Evolutionary conservation across 2,797 vertebrate species (phyloP).

Genomic region (Siniperca undulata): DNA sequence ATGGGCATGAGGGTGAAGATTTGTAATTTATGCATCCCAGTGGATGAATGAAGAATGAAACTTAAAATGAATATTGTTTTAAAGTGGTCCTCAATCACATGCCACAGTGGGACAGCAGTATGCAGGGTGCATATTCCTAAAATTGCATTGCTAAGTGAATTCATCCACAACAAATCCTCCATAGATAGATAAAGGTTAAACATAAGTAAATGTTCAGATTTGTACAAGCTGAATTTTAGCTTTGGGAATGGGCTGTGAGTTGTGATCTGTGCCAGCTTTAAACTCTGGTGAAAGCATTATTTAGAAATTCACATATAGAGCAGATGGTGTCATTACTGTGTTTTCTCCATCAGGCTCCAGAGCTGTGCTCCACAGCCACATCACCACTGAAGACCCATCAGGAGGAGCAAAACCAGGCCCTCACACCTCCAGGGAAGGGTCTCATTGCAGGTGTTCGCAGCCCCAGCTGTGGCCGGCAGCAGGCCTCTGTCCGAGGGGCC

Average conservation of each 20-base stretch:
- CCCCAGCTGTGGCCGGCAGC: slow-evolving; percentile 91
- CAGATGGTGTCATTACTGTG: slow-evolving; percentile 7
- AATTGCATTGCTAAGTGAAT: background rate
- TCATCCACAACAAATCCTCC: background rate
- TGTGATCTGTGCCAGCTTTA: background rate
- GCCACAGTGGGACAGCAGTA: background rate
- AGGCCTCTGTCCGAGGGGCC: slow-evolving; percentile 86
- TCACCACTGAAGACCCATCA: slow-evolving; percentile 89
- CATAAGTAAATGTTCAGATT: background rate
- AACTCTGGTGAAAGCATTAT: background rate
- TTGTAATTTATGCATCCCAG: background rate
- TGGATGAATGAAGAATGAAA: background rate
- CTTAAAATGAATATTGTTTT: background rate
- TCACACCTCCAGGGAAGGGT: slow-evolving; percentile 91
- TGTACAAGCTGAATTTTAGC: no score
- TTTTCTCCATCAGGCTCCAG: slow-evolving; percentile 83
- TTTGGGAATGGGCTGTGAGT: background rate
- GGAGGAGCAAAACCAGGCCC: slow-evolving; percentile 90
- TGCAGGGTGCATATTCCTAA: background rate
- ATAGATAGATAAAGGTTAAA: background rate
- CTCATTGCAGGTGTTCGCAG: slow-evolving; percentile 87
- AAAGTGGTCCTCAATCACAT: background rate
- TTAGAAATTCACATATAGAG: background rate
- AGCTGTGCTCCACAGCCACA: slow-evolving; percentile 89
- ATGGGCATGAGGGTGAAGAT: background rate